Conservation (phyloP, 1,140 invertebrate genomes). For the Paralvinella palmiformis region DNA sequence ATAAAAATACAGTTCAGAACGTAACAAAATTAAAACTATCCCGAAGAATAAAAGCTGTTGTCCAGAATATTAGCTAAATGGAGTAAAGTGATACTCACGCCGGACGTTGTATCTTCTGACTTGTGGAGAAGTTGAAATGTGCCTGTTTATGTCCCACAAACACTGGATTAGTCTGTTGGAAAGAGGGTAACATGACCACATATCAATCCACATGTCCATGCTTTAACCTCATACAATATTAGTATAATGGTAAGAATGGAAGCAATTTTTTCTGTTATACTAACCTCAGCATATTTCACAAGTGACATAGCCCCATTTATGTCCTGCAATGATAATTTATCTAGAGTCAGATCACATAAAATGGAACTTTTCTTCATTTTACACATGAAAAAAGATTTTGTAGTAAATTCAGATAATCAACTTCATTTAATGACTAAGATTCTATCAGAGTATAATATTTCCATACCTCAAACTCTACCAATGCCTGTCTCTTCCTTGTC, state of each 20-base stretch:
- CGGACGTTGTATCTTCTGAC: constrained; percentile 50
- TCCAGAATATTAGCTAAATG: neutral
- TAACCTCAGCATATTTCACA: constrained; percentile 33
- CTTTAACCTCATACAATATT: neutral
- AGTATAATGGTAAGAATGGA: neutral
- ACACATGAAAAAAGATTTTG: neutral
- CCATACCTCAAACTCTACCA: constrained; percentile 50
- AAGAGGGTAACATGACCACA: constrained; percentile 12
- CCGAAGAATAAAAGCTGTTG: neutral
- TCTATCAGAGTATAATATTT: neutral
- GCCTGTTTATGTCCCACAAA: constrained; percentile 47
- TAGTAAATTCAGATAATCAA: neutral
- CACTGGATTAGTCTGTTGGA: constrained; percentile 41
- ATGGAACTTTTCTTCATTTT: neutral
- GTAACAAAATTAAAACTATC: neutral
- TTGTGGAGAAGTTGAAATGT: constrained; percentile 53
- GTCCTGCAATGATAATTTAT: constrained; percentile 14
- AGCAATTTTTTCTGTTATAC: neutral
- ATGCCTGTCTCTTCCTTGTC: constrained; percentile 48
- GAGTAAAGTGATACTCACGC: constrained; percentile 25
- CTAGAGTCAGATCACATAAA: neutral
- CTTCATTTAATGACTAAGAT: neutral
- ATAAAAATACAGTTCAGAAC: neutral
- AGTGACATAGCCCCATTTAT: constrained; percentile 22
- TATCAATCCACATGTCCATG: neutral